Evolutionary conservation across 2,113 vertebrate species (phyloP).

Genomic region (Lophochroa leadbeateri): DNA sequence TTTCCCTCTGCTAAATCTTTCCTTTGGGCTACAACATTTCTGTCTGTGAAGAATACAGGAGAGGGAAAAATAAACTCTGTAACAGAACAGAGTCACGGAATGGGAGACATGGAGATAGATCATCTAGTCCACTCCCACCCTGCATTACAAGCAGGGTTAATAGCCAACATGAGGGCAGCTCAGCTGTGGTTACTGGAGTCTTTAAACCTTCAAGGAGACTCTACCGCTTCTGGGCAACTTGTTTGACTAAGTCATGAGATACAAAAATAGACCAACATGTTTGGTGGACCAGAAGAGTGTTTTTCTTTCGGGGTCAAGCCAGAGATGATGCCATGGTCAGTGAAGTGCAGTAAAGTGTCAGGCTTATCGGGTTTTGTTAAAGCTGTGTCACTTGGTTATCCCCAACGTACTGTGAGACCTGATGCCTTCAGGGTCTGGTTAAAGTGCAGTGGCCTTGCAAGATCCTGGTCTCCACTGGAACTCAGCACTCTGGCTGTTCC

Average conservation of each 20-base stretch:
- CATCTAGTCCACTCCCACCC: not conserved
- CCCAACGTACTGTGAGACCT: not conserved
- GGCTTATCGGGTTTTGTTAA: not conserved
- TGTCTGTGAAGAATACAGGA: not conserved
- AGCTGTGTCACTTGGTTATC: not conserved
- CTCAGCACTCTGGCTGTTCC: not conserved
- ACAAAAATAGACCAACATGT: not conserved
- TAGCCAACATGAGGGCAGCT: not conserved
- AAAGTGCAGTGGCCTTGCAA: not conserved
- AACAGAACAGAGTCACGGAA: not conserved
- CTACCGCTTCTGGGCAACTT: not conserved
- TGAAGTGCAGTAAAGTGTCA: rapidly evolving
- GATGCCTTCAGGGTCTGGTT: not conserved
- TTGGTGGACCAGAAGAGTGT: not conserved
- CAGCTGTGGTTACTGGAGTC: not conserved
- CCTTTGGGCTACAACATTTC: not conserved
- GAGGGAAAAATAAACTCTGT: not conserved
- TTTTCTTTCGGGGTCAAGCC: not conserved
- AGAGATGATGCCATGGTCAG: not conserved
- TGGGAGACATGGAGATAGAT: not conserved
- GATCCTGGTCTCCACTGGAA: not conserved
- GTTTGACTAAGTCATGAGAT: not conserved
- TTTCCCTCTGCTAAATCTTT: conserved; percentile 12
- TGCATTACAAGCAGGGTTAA: not conserved
- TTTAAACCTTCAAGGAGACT: not conserved